Base-by-base conservation (phyloP, 35 echinoderm and acorn worm species). In the Apostichopus parvimensis region DNA sequence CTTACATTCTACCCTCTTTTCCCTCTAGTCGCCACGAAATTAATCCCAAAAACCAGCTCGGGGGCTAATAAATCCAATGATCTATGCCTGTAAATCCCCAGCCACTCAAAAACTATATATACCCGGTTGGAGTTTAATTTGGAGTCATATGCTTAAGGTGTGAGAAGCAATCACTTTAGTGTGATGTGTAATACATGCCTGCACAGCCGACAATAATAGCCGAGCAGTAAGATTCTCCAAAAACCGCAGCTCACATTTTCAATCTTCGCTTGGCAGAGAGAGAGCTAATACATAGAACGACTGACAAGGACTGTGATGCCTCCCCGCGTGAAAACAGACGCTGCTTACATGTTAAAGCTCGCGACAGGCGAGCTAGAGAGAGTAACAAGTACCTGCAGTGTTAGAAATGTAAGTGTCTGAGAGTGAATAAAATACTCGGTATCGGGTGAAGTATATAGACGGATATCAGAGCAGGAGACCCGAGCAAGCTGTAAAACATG, bases 151-250 rank as follows among this genome's bases (percentile, higher is more conserved):
- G 81, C 81, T 84, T 15, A 59, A 84, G 81, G 81, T 84, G 81
- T 54, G 81, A 84, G 81, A 84, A 84, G 34, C 81, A 84, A 84
- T 84, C 81, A 84, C 81, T 84, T 84, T 58, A 84, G 54, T 58
- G 81, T 84, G 81, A 84, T 58, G 81, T 55, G 55, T 56, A 84
- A 59, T 58, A 21, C 57, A 21, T 60, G 56, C 55, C 57, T 7
- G 54, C 53, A 75, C 17, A 75, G 71, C 71, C 6, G 71, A 11
- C 18, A 68, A 68, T 68, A 45, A 75, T 22, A 75, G 71, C 71
- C 6, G 71, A 61, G 58, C 58, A 61, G 58, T 12, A 61, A 8
- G 58, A 61, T 61, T 61, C 58, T 61, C 58, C 12, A 7, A 75
- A 18, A 45, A 45, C 34, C 34, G 34, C 34, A 75, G 71, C 71